Base-by-base conservation (phyloP, 2,113 vertebrate species). In the Myotis brandtii region DNA sequence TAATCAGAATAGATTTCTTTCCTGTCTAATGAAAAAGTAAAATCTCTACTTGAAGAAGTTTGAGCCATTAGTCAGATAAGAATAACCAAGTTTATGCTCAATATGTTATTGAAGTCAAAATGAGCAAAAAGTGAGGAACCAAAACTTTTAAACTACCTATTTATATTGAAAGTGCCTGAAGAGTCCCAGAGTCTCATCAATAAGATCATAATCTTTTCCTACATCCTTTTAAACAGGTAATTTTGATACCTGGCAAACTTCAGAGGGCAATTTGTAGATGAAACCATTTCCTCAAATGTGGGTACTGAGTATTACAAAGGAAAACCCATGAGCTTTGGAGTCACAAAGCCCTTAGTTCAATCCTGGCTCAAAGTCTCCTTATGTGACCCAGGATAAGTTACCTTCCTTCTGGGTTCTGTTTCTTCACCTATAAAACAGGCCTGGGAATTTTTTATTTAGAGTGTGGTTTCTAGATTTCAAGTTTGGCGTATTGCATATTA, bases 81-180 rank as follows among this genome's bases (percentile, higher is more conserved):
- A 85, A 89, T 89, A 89, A 89, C 1, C 21, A 66, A 18, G 11
- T 70, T 84, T 94, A 93, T n/a, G 40, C 40, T 79, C 8, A 84
- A 2, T 62, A 30, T 95, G 92, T 87, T 90, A 77, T 52, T 94
- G 69, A 91, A 86, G 3, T 66, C 80, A 6, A 93, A 43, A 87
- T 73, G 46, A 18, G 32, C 23, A 69, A 80, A 81, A 62, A 46
- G 8, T 34, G 3, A 91, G 40, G 18, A 72, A 73, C 9, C 9
- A 66, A 84, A 48, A 62, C 46, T 16, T 72, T 43, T 6, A 75
- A 96, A 52, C 2, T 50, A n/a, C 10, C 69, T 30, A 11, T 81
- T 86, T 64, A 17, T 66, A 40, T 64, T 27, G 18, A 4, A 25
- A 72, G 21, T 76, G 46, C 30, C 30, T 62, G 30, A 79, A 66